phyloP scores from a whole-genome alignment of 64 coral and sea anemone species.

The Montipora efflorescens region DNA sequence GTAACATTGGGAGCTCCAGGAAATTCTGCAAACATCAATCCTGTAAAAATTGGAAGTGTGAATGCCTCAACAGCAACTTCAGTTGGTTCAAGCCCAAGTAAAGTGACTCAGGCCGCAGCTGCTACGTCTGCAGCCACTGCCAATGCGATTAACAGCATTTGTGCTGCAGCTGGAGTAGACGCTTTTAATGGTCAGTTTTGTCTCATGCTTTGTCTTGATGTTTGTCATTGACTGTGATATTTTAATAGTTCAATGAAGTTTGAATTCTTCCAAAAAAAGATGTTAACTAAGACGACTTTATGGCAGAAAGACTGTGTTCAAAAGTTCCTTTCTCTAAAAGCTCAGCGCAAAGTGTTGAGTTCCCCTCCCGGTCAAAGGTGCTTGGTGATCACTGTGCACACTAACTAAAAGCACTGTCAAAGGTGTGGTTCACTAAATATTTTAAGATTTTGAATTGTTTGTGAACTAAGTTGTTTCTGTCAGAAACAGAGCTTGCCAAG shows the following conservation, averaged over 20 bases:
- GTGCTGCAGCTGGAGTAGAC: constrained; percentile 95
- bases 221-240: background rate
- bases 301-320: too few relatives aligned
- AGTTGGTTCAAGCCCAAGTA: constrained; percentile 57
- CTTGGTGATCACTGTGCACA: too few relatives aligned
- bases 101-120: constrained; percentile 55
- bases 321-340: too few relatives aligned
- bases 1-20: constrained; percentile 52
- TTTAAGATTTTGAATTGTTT: background rate
- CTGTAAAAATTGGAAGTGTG: constrained; percentile 71
- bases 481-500: constrained; percentile 94
- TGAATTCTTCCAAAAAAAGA: background rate
- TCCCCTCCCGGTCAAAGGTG: too few relatives aligned
- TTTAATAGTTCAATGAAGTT: too few relatives aligned
- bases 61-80: constrained; percentile 36
- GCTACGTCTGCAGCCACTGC: constrained; percentile 78
- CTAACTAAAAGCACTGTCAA: too few relatives aligned
- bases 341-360: too few relatives aligned
- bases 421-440: too few relatives aligned
- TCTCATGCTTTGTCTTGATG: background rate
- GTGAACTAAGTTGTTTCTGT: constrained; percentile 42
- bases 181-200: constrained; percentile 94
- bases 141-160: constrained; percentile 96
- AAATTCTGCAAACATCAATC: constrained; percentile 51
- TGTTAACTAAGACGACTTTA: background rate